Conservation (phyloP, 2,888 invertebrate species). For the Junonia oenone region DNA sequence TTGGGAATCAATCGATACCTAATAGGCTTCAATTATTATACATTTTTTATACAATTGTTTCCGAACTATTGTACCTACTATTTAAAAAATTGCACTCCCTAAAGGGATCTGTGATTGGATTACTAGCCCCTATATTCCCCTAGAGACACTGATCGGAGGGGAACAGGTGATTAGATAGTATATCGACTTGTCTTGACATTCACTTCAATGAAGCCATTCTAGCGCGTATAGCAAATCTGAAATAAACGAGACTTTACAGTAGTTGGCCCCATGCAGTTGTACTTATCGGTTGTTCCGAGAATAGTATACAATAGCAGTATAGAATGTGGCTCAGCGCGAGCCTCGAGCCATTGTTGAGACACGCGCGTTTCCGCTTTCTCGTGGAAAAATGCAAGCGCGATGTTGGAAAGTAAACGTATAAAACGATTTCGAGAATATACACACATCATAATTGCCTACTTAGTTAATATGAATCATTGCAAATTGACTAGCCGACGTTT, state of each 20-base stretch:
- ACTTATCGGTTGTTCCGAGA: conserved; percentile 55
- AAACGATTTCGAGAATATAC: conserved; percentile 41
- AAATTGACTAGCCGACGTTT: conserved; percentile 2
- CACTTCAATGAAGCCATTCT: neutral
- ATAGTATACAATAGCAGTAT: conserved; percentile 60
- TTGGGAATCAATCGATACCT: neutral
- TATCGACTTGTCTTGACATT: conserved; percentile 5
- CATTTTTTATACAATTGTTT: neutral
- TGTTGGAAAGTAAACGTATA: conserved; percentile 66
- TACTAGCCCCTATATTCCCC: conserved; percentile 47
- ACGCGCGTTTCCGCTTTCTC: conserved; percentile 77
- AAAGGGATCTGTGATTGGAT: conserved; percentile 56
- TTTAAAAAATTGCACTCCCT: conserved; percentile 31
- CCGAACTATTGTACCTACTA: neutral
- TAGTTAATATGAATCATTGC: conserved; percentile 27
- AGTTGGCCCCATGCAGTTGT: conserved; percentile 20
- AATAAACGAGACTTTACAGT: conserved; percentile 22
- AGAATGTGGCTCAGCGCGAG: conserved; percentile 66
- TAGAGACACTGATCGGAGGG: conserved; percentile 19
- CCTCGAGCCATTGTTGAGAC: conserved; percentile 65
- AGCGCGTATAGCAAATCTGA: neutral
- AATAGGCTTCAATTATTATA: neutral
- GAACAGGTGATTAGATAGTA: conserved; percentile 16
- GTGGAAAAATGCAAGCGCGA: conserved; percentile 73
- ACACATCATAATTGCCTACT: conserved; percentile 35